These are phyloP conservation scores for Cinara cedri DNA, from an alignment of 2,888 invertebrate species.

Conservation along the genomic window DNA sequence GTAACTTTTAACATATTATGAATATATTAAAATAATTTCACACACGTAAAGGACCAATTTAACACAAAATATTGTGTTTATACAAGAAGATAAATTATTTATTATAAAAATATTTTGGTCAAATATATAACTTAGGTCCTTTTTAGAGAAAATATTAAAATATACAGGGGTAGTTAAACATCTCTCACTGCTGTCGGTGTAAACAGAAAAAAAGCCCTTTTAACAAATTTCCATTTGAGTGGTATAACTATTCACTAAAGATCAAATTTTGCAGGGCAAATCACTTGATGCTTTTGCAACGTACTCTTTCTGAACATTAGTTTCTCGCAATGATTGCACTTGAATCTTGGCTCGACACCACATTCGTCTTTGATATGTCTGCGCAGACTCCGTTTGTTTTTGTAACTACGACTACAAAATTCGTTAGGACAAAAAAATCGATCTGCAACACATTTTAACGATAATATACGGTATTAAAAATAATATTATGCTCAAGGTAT, in stretches of 20 bases:
- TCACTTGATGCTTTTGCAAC: conserved; percentile 50
- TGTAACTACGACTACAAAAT: conserved; percentile 65
- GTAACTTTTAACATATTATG: too few relatives aligned
- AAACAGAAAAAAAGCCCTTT: too few relatives aligned
- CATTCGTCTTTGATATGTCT: conserved; percentile 69
- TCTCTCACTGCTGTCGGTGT: too few relatives aligned
- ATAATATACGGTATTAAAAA: neutral
- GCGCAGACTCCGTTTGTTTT: conserved; percentile 67
- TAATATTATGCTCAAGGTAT: neutral
- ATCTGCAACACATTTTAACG: conserved; percentile 5
- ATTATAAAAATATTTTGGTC: too few relatives aligned
- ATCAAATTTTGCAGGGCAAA: conserved; percentile 21
- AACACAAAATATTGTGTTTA: too few relatives aligned
- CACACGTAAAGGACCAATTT: too few relatives aligned
- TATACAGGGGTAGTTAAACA: too few relatives aligned
- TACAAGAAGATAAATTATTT: too few relatives aligned
- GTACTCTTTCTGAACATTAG: conserved; percentile 63
- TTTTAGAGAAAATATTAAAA: too few relatives aligned
- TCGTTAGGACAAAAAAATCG: conserved; percentile 46
- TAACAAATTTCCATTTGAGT: too few relatives aligned
- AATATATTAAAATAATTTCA: too few relatives aligned
- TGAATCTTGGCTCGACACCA: conserved; percentile 69
- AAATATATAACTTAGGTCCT: too few relatives aligned
- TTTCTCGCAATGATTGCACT: conserved; percentile 69
- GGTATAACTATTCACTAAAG: conserved; percentile 1